Evolutionary conservation across 2,113 vertebrate species (phyloP), one percentile per base, ranked within the genome.

Genomic region (Lamprotornis superbus): DNA sequence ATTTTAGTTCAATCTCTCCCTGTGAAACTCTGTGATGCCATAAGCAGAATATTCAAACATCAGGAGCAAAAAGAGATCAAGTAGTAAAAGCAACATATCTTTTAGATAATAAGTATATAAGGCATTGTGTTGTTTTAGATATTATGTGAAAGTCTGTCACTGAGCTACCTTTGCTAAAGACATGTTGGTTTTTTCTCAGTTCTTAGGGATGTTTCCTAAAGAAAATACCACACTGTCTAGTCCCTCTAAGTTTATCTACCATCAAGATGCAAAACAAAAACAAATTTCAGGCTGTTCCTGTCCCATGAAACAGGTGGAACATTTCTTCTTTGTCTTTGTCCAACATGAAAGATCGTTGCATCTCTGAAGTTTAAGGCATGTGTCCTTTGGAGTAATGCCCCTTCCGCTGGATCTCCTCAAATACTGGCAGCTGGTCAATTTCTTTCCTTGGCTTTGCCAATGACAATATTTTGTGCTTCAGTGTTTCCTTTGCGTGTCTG

Each of bases 401-500:
- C 76, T 94, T 97, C 94, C 35, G 19, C 40, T 68, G 69, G 67
- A 96, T 95, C 77, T 95, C 61, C 81, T 91, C 70, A 92, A 87
- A 78, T 80, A 33, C 33, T 97, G 90, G 94, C 94, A 92, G 82
- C n/a, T 25, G 37, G 52, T 97, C 94, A 94, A 20, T 68, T 86
- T 86, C 60, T 90, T 95, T 92, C 27, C 47, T 89, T 89, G 89
- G 55, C 47, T 97, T 96, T 96, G 94, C 95, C 96, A 97, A 94
- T 92, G 95, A 95, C 84, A 97, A 92, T 95, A 95, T 90, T 95
- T 91, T 95, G 77, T 86, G 89, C 65, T 95, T 96, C 73, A 94
- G 24, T 63, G 33, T 94, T 96, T 95, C 90, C 76, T 93, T 86
- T 94, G 87, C 50, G 1, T 76, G 52, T 94, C 78, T 93, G 76